These are phyloP conservation scores for Rhineura floridana DNA, from an alignment of 2,113 vertebrate species.

Conservation along the genomic window DNA sequence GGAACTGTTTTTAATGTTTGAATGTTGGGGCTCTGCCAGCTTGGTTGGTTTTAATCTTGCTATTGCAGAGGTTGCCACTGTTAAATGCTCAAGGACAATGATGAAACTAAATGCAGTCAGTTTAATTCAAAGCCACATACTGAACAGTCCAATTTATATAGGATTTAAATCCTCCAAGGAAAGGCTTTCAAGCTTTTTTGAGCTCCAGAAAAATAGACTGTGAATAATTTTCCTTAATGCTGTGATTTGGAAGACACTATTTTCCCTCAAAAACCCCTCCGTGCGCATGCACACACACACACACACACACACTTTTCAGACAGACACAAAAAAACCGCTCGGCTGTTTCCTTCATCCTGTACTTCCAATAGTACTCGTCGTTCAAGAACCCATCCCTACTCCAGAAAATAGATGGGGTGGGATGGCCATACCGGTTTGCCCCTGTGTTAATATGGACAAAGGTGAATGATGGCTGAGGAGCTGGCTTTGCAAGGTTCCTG, in stretches of 20 bases:
- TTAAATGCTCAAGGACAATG: accelerated
- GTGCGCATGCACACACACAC: not conserved
- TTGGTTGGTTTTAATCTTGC: conserved; percentile 11
- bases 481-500: not conserved
- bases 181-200: conserved; percentile 25
- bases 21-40: not conserved
- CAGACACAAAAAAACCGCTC: not conserved
- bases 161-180: conserved; percentile 50
- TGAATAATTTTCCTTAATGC: conserved; percentile 52
- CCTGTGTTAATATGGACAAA: not conserved
- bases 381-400: not conserved
- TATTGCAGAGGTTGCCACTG: conserved; percentile 28
- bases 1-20: conserved; percentile 26
- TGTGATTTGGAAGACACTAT: accelerated
- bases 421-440: not conserved
- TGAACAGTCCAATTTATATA: conserved; percentile 46
- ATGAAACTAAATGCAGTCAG: not conserved
- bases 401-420: not conserved
- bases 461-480: not conserved
- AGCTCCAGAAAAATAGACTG: conserved; percentile 43
- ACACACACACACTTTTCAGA: not conserved
- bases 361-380: not conserved
- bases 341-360: not conserved
- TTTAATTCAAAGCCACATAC: conserved; percentile 42
- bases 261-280: not conserved